A percentile compares a stretch with the other conserved stretches of the same genome.
Evolutionary conservation across 1,140 invertebrate species (phyloP).

Genomic region (Brachionus rotundiformis): DNA sequence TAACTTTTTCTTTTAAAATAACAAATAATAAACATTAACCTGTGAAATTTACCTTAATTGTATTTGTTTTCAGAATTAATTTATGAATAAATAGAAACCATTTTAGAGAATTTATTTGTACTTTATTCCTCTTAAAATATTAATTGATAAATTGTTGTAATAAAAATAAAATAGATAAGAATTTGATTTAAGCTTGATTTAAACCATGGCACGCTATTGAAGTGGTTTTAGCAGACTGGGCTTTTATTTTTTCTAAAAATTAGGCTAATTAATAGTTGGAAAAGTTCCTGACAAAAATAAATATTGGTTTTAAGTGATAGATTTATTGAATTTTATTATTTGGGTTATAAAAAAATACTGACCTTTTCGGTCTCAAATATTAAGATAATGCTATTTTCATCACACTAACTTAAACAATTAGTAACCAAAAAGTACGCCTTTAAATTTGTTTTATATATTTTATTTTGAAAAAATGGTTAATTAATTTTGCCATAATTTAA

Average conservation of each 20-base stretch:
- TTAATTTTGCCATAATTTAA: constrained; percentile 27
- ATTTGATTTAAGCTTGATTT: too few relatives aligned
- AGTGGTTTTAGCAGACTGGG: neutral
- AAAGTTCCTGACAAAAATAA: neutral
- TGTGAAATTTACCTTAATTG: neutral
- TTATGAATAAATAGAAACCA: neutral
- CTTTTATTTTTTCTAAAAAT: neutral
- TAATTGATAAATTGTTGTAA: too few relatives aligned
- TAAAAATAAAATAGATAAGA: too few relatives aligned
- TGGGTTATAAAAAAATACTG: neutral
- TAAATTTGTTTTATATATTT: neutral
- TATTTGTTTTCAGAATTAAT: neutral
- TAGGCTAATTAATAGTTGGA: neutral
- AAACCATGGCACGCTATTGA: too few relatives aligned
- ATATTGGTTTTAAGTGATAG: neutral
- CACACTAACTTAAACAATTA: neutral
- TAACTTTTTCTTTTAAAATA: neutral
- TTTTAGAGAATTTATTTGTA: neutral
- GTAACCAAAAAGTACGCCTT: neutral
- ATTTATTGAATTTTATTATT: neutral
- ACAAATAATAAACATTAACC: neutral
- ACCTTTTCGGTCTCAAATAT: neutral
- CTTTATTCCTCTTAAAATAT: too few relatives aligned
- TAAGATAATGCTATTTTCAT: neutral
- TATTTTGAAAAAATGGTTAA: neutral